Evolutionary conservation across 2,797 vertebrate species (phyloP).

Genomic region (Alauda arvensis): DNA sequence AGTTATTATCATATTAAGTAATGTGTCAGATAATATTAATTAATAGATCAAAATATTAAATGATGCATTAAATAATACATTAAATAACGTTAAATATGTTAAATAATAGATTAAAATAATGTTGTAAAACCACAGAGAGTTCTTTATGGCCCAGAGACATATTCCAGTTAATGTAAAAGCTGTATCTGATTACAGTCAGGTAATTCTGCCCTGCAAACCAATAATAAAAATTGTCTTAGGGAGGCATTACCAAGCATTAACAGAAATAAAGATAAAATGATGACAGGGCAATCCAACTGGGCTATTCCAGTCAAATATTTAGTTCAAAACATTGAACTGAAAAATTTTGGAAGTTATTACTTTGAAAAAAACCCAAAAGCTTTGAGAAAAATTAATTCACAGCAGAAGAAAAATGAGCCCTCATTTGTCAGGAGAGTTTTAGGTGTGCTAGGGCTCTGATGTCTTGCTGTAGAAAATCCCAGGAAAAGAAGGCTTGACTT

Average conservation of each 20-base stretch:
- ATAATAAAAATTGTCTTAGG: background rate
- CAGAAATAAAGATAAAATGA: background rate
- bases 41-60: background rate
- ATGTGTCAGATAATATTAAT: background rate
- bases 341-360: background rate
- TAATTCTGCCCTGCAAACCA: background rate
- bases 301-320: background rate
- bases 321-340: background rate
- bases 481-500: background rate
- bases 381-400: background rate
- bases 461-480: background rate
- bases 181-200: background rate
- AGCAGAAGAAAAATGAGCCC: background rate
- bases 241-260: background rate
- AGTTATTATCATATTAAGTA: background rate
- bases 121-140: background rate
- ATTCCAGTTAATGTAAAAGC: background rate
- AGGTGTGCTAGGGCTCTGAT: background rate
- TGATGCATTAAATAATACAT: background rate
- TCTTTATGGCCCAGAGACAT: background rate
- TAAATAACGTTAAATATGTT: background rate
- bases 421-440: background rate
- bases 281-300: background rate
- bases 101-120: background rate
- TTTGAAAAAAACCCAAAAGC: background rate